phyloP scores from a whole-genome alignment of 2,797 vertebrate species.

The Arnoldichthys spilopterus region DNA sequence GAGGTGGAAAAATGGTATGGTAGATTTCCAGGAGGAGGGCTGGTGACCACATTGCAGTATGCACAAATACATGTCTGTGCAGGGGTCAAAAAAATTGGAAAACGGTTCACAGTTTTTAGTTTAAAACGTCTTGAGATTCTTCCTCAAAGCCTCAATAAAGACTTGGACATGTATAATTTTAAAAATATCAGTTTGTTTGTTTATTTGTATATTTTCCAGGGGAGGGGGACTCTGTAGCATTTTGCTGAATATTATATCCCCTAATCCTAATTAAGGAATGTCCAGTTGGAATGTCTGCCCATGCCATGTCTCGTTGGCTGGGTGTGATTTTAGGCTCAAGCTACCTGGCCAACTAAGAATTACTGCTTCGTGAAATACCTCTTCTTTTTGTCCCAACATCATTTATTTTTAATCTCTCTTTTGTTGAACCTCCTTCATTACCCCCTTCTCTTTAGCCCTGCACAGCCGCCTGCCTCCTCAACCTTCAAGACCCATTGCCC shows the following conservation, averaged over 20 bases:
- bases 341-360: not conserved
- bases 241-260: not conserved
- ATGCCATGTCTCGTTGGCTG: not conserved
- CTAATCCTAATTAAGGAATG: not conserved
- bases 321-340: not conserved
- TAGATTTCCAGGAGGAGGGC: not conserved
- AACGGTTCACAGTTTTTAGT: no score
- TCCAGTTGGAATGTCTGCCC: not conserved
- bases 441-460: slow-evolving; percentile 49
- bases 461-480: slow-evolving; percentile 61
- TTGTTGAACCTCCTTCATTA: slow-evolving; percentile 27
- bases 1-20: not conserved
- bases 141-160: no score
- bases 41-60: not conserved
- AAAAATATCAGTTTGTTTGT: no score
- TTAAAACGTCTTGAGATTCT: no score
- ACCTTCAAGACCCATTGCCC: slow-evolving; percentile 62
- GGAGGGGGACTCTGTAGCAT: not conserved
- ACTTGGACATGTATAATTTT: no score
- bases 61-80: not conserved
- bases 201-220: not conserved
- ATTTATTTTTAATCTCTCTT: slow-evolving; percentile 16
- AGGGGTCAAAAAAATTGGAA: not conserved
- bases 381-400: not conserved
- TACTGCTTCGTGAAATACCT: not conserved